These are phyloP conservation scores for Octopus bimaculoides DNA, from an alignment of 1,140 invertebrate species.

Conservation along the genomic window DNA sequence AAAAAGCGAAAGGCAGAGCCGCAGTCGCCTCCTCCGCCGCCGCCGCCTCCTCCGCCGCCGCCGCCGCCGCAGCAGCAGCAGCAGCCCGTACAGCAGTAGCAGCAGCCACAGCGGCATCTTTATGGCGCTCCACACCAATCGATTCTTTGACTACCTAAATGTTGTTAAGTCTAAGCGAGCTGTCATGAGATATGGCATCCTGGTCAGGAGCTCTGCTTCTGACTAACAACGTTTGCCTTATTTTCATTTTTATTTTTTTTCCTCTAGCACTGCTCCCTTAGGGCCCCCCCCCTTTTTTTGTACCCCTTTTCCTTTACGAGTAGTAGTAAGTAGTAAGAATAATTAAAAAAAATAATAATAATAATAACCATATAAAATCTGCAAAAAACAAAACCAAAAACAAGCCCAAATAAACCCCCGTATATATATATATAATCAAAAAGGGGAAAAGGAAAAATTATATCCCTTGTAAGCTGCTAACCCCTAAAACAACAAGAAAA, in stretches of 20 bases:
- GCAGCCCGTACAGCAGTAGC: background rate
- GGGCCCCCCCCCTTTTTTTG: background rate
- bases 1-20: background rate
- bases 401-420: background rate
- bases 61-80: background rate
- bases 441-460: too few relatives aligned
- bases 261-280: too few relatives aligned
- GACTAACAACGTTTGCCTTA: background rate
- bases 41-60: background rate
- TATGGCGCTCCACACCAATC: slow-evolving; percentile 1
- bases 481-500: background rate
- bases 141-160: background rate
- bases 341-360: slow-evolving; percentile 6
- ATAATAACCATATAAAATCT: background rate
- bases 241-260: too few relatives aligned
- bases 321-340: background rate
- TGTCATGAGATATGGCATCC: slow-evolving; percentile 6
- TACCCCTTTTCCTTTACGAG: background rate
- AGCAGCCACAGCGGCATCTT: background rate
- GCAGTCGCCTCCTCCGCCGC: background rate
- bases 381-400: background rate
- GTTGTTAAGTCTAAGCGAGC: background rate
- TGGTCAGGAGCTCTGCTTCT: background rate
- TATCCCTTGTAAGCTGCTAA: too few relatives aligned
- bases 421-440: too few relatives aligned